Percentiles rank a stretch among this genome's conserved stretches.
Evolutionary conservation across 2,113 vertebrate species (phyloP).

Genomic region (Paedocypris sp.): DNA sequence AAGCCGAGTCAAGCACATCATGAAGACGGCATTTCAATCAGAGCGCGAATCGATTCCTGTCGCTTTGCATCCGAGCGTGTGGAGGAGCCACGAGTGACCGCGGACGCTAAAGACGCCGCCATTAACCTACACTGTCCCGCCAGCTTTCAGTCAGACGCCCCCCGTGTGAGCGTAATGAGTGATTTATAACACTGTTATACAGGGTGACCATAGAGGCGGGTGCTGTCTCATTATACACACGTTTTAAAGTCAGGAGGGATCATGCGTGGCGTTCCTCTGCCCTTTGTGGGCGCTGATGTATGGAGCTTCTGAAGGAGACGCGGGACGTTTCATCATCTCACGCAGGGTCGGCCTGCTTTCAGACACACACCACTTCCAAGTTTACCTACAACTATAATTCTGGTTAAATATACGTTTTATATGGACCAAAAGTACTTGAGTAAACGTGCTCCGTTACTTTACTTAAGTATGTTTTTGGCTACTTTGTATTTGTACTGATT

Average conservation of each 20-base stretch:
- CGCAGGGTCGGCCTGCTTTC: too few relatives aligned
- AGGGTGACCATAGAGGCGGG: background rate
- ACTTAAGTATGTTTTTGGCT: too few relatives aligned
- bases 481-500: too few relatives aligned
- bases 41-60: conserved; percentile 3
- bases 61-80: background rate
- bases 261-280: background rate
- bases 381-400: too few relatives aligned
- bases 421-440: too few relatives aligned
- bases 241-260: background rate
- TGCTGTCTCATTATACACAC: background rate
- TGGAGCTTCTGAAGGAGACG: background rate
- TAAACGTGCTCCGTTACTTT: too few relatives aligned
- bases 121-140: conserved; percentile 7
- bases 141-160: conserved; percentile 3
- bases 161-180: conserved; percentile 8
- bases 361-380: too few relatives aligned
- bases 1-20: conserved; percentile 19
- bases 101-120: conserved; percentile 2
- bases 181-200: background rate
- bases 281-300: background rate
- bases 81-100: conserved; percentile 1
- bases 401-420: too few relatives aligned
- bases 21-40: conserved; percentile 17
- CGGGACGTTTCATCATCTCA: too few relatives aligned